Percentiles rank a stretch among this genome's conserved stretches.
These are phyloP conservation scores for Ctenopoma kingsleyae DNA, from an alignment of 2,797 vertebrate species.

Conservation along the genomic window DNA sequence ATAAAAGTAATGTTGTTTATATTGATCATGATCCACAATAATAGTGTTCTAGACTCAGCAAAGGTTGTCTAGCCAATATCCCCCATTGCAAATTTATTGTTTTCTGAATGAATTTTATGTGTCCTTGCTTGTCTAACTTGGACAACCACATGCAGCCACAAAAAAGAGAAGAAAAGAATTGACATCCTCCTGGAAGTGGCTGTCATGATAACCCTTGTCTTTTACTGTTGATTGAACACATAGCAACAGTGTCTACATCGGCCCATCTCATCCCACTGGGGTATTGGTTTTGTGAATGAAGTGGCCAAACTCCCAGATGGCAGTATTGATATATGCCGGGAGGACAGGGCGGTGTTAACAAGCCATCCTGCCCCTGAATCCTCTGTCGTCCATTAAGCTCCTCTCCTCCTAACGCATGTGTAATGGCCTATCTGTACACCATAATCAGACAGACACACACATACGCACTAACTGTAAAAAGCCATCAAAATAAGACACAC, in stretches of 20 bases:
- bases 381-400: constrained; percentile 80
- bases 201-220: constrained; percentile 33
- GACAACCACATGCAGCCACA: constrained; percentile 19
- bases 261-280: constrained; percentile 69
- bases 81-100: constrained; percentile 1
- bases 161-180: constrained; percentile 23
- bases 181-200: constrained; percentile 42
- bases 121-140: constrained; percentile 21
- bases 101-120: constrained; percentile 4
- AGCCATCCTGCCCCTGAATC: constrained; percentile 81
- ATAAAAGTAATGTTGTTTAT: background rate
- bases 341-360: constrained; percentile 50
- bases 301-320: constrained; percentile 77
- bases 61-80: background rate
- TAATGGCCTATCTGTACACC: constrained; percentile 82
- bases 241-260: constrained; percentile 23
- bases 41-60: background rate
- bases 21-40: constrained; percentile 8
- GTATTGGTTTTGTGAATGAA: constrained; percentile 84
- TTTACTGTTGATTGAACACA: constrained; percentile 60
- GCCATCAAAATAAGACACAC: constrained; percentile 69
- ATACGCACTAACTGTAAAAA: constrained; percentile 56
- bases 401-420: constrained; percentile 66
- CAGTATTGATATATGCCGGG: constrained; percentile 76
- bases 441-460: constrained; percentile 80